These are phyloP conservation scores for Echinometra lucunter DNA, from an alignment of 53 echinoderm and acorn worm species.

Conservation along the genomic window DNA sequence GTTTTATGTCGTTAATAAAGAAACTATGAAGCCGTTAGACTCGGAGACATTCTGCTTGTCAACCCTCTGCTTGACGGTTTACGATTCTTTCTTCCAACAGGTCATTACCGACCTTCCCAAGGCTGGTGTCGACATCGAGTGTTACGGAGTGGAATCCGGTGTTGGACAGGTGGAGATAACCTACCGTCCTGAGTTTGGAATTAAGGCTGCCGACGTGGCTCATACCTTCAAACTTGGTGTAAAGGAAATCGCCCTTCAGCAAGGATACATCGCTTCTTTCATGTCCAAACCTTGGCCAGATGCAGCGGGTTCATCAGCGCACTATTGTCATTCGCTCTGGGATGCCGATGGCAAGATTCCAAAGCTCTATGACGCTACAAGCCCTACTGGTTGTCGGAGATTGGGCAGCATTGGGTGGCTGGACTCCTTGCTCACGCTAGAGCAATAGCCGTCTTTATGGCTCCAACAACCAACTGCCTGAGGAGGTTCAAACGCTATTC, in stretches of 20 bases:
- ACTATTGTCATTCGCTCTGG: constrained; percentile 84
- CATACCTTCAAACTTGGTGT: constrained; percentile 76
- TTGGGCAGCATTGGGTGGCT: constrained; percentile 80
- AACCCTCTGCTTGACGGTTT: constrained; percentile 57
- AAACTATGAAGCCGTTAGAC: constrained; percentile 56
- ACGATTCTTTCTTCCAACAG: constrained; percentile 65
- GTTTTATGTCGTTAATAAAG: constrained; percentile 58
- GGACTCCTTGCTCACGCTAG: constrained; percentile 75
- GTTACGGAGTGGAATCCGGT: constrained; percentile 69
- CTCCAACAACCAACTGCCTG: constrained; percentile 77
- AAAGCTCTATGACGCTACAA: constrained; percentile 69
- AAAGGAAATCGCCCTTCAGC: constrained; percentile 78
- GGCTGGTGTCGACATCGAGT: constrained; percentile 75
- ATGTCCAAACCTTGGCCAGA: constrained; percentile 82
- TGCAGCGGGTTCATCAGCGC: constrained; percentile 63
- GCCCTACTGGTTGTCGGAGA: constrained; percentile 62
- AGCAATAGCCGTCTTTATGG: constrained; percentile 73
- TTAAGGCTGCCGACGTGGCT: constrained; percentile 75
- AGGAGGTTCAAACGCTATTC: constrained; percentile 57
- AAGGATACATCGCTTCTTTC: constrained; percentile 79
- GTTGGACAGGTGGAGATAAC: constrained; percentile 75
- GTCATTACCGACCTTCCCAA: constrained; percentile 65
- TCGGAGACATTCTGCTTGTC: constrained; percentile 24
- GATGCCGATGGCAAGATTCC: constrained; percentile 67
- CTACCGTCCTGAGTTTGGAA: constrained; percentile 78